Percentiles rank a stretch among this genome's conserved stretches.
Evolutionary conservation across 2,797 vertebrate species (phyloP).

Genomic region (Oreochromis mossambicus): DNA sequence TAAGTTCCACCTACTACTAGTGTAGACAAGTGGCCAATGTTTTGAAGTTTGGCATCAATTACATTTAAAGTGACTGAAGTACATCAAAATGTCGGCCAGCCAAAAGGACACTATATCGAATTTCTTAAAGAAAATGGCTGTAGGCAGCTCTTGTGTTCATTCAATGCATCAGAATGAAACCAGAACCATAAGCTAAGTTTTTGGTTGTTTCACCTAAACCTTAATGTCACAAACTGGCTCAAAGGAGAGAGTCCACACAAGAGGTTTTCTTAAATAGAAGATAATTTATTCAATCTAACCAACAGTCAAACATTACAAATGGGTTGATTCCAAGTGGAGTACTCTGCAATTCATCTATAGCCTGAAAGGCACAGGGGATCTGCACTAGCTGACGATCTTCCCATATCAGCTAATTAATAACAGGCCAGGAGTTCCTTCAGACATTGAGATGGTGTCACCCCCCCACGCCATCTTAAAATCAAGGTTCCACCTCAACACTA

Average conservation of each 20-base stretch:
- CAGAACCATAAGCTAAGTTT: neutral
- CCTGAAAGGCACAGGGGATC: neutral
- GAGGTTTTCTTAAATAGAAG: neutral
- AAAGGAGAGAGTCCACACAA: neutral
- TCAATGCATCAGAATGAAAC: conserved; percentile 5
- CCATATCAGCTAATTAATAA: neutral
- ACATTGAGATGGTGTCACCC: neutral
- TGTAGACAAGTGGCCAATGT: conserved; percentile 20
- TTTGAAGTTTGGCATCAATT: conserved; percentile 31
- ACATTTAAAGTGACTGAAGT: conserved; percentile 14
- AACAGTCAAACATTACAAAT: neutral
- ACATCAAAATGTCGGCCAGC: conserved; percentile 26
- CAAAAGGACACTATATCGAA: conserved; percentile 8
- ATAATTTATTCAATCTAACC: neutral
- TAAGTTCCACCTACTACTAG: conserved; percentile 35
- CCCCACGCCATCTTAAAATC: neutral
- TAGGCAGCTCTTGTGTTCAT: neutral
- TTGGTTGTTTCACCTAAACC: neutral
- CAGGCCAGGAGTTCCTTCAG: neutral
- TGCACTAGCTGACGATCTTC: neutral
- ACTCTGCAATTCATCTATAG: neutral
- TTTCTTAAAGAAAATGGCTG: conserved; percentile 15
- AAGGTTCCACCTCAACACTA: neutral
- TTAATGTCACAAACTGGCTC: neutral
- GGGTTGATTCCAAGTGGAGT: neutral